Percentiles rank a stretch among this genome's conserved stretches.
These are phyloP conservation scores for Branchipolynoe longqiensis DNA, from an alignment of 2,888 invertebrate species.

Conservation along the genomic window DNA sequence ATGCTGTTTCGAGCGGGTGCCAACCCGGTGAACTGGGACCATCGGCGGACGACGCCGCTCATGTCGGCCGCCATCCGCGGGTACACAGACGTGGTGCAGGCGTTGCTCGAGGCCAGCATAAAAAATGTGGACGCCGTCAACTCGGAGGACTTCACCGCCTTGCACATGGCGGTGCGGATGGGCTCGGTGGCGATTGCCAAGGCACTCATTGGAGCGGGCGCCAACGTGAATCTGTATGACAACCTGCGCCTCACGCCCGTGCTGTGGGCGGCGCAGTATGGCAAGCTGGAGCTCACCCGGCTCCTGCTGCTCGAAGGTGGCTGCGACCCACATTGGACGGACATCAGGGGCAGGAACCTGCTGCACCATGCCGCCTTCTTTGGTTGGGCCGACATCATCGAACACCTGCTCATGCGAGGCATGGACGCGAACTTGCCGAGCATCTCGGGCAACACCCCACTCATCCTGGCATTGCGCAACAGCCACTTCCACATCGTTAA, in stretches of 20 bases:
- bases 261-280: conserved; percentile 69
- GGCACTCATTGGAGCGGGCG: conserved; percentile 71
- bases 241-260: conserved; percentile 72
- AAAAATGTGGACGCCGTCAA: not conserved
- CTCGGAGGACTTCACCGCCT: not conserved
- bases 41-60: not conserved
- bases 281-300: conserved; percentile 63
- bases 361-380: conserved; percentile 42
- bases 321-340: conserved; percentile 57
- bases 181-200: conserved; percentile 19
- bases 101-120: not conserved
- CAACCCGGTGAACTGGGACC: not conserved
- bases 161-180: conserved; percentile 28
- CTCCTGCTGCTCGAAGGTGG: conserved; percentile 71
- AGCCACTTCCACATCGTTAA: conserved; percentile 10
- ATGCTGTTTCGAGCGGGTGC: conserved; percentile 30
- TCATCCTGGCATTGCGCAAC: conserved; percentile 11
- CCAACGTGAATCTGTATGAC: conserved; percentile 68
- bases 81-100: not conserved
- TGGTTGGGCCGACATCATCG: conserved; percentile 3
- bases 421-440: not conserved
- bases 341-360: conserved; percentile 2
- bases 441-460: conserved; percentile 3
- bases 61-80: conserved; percentile 34
- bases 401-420: not conserved